Percentiles rank a stretch among this genome's conserved stretches.
Evolutionary conservation across 2,888 invertebrate genomes (phyloP).

Genomic region (Stramonita haemastoma): DNA sequence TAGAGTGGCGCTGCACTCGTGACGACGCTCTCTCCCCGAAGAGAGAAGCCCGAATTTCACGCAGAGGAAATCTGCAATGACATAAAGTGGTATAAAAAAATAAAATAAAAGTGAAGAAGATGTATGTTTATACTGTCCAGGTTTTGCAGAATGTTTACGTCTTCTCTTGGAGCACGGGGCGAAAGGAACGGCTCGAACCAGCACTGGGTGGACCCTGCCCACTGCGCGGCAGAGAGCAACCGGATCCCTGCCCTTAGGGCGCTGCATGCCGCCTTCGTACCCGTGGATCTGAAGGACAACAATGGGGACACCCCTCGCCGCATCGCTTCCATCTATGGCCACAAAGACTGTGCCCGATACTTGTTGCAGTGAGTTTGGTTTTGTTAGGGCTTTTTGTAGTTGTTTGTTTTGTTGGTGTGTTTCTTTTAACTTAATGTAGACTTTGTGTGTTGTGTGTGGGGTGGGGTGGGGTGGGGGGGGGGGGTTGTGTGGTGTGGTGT

Average conservation of each 20-base stretch:
- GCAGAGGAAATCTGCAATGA: too few relatives aligned
- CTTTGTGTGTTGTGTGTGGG: background rate
- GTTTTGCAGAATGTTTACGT: conserved; percentile 72
- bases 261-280: conserved; percentile 63
- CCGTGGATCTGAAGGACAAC: conserved; percentile 66
- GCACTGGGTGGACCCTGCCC: conserved; percentile 74
- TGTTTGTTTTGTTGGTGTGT: background rate
- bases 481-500: background rate
- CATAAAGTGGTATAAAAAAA: too few relatives aligned
- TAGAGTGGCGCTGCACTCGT: too few relatives aligned
- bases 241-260: conserved; percentile 67
- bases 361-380: conserved; percentile 64
- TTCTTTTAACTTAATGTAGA: background rate
- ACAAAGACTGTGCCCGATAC: conserved; percentile 68
- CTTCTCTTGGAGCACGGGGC: conserved; percentile 72
- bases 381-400: background rate
- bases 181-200: conserved; percentile 65
- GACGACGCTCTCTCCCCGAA: too few relatives aligned
- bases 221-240: conserved; percentile 74
- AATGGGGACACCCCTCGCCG: conserved; percentile 70
- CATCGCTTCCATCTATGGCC: conserved; percentile 72
- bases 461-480: too few relatives aligned
- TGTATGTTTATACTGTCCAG: too few relatives aligned
- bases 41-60: too few relatives aligned
- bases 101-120: too few relatives aligned